Percentiles rank a stretch among this genome's conserved stretches.
Evolutionary conservation across 2,797 vertebrate species (phyloP).

Genomic region (Sebastes minor): DNA sequence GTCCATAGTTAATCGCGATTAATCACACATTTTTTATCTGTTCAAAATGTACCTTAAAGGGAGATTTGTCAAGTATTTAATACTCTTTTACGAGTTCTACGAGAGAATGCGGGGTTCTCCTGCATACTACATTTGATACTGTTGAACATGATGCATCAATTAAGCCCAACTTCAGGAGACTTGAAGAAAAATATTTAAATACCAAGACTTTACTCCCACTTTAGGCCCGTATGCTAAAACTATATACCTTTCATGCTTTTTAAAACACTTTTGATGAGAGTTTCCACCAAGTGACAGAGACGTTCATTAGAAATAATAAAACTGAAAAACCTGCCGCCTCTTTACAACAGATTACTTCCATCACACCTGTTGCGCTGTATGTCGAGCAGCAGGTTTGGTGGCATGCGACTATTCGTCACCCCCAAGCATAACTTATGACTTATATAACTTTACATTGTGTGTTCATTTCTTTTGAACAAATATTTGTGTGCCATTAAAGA

Average conservation of each 20-base stretch:
- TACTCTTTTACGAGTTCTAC: too few relatives aligned
- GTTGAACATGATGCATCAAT: not conserved
- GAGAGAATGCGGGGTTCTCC: not conserved
- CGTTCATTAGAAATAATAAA: not conserved
- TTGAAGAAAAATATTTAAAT: too few relatives aligned
- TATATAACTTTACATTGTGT: not conserved
- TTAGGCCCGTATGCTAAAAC: conserved; percentile 1
- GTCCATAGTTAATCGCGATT: too few relatives aligned
- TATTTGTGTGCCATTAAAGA: not conserved
- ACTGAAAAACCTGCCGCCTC: not conserved
- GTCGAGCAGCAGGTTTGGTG: not conserved
- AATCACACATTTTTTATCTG: too few relatives aligned
- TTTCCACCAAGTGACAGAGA: conserved; percentile 5
- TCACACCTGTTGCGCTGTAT: not conserved
- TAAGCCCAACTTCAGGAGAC: not conserved
- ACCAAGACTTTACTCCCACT: not conserved
- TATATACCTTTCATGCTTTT: conserved; percentile 6
- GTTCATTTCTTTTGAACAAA: not conserved
- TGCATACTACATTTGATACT: not conserved
- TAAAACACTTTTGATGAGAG: not conserved
- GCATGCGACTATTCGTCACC: not conserved
- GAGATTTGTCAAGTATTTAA: too few relatives aligned
- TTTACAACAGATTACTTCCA: not conserved
- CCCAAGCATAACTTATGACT: not conserved
- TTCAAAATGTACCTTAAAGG: too few relatives aligned